phyloP scores from a whole-genome alignment of 2,113 vertebrate genomes.

The Hippocampus barbouri region DNA sequence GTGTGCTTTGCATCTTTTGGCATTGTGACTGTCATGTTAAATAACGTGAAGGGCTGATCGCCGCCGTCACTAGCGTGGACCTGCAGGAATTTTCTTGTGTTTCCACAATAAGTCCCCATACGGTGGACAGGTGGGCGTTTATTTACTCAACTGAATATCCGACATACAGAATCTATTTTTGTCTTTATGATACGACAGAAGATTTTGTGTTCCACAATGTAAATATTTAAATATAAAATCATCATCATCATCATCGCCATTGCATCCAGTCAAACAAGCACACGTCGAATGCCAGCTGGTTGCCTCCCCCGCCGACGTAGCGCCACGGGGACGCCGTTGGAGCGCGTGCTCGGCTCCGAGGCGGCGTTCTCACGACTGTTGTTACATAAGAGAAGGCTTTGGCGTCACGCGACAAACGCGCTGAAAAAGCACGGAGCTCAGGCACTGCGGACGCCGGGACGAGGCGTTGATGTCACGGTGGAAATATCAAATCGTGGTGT shows the following conservation, averaged over 20 bases:
- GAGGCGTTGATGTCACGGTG: background rate
- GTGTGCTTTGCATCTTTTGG: background rate
- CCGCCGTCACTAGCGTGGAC: too few relatives aligned
- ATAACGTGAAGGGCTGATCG: background rate
- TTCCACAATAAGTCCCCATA: too few relatives aligned
- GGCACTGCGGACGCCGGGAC: constrained; percentile 21
- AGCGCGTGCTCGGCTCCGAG: background rate
- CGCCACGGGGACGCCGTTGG: constrained; percentile 22
- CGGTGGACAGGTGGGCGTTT: too few relatives aligned
- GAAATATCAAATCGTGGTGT: too few relatives aligned
- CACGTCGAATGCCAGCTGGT: constrained; percentile 45
- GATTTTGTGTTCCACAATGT: too few relatives aligned
- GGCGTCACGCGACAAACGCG: constrained; percentile 61
- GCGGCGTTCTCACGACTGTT: constrained; percentile 45
- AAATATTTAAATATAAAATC: background rate
- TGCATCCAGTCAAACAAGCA: constrained; percentile 24
- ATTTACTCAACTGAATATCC: too few relatives aligned
- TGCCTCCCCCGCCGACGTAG: constrained; percentile 9
- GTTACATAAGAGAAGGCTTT: constrained; percentile 65
- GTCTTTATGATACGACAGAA: too few relatives aligned
- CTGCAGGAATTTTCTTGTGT: too few relatives aligned
- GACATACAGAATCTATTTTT: too few relatives aligned
- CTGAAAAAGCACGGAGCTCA: constrained; percentile 46
- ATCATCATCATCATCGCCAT: constrained; percentile 28
- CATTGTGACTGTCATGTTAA: background rate